Evolutionary conservation across 2,113 vertebrate genomes (phyloP), one percentile per base, ranked within the genome.

Genomic region (Thinocorus orbignyianus): DNA sequence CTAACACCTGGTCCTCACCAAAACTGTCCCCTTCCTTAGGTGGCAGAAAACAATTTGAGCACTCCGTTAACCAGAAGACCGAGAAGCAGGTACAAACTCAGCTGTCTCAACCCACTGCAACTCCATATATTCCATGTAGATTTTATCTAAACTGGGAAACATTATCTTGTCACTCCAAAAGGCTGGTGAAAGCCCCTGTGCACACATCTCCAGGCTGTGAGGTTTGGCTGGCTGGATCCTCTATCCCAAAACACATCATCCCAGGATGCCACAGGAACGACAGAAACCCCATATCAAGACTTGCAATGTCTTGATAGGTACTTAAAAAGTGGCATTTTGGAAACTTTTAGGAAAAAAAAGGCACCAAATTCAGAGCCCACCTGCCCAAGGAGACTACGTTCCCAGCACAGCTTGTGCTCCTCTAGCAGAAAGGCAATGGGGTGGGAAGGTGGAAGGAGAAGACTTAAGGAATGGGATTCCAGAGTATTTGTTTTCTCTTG

Each of bases 311-410:
- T 76, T 0, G 0, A 42, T 0, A 58, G 49, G 54, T 19, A 37
- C 33, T 44, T n/a, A 41, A 62, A 24, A 74, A 76, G 26, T 3
- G 3, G 9, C 2, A 1, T 16, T 7, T 90, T 0, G 6, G 55
- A 37, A 66, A 49, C 17, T 46, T 68, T 14, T 4, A 62, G 57
- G 16, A 54, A 71, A 91, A 84, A 37, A 12, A 62, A 52, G 2
- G 19, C n/a, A 31, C 9, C 12, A 80, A 70, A 85, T 20, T 58
- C 74, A 54, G 51, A 64, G 44, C 5, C 10, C 19, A 60, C 6
- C 15, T 49, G 23, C 5, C 11, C 46, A 58, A 58, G 37, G n/a
- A 90, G 31, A 70, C 23, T 39, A 44, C 0, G 1, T 17, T n/a
- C 3, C 9, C 62, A 73, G 30, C 17, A 62, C 6, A 70, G 14